Evolutionary conservation across 1,140 invertebrate genomes (phyloP).

Genomic region (Parasteatoda tepidariorum): DNA sequence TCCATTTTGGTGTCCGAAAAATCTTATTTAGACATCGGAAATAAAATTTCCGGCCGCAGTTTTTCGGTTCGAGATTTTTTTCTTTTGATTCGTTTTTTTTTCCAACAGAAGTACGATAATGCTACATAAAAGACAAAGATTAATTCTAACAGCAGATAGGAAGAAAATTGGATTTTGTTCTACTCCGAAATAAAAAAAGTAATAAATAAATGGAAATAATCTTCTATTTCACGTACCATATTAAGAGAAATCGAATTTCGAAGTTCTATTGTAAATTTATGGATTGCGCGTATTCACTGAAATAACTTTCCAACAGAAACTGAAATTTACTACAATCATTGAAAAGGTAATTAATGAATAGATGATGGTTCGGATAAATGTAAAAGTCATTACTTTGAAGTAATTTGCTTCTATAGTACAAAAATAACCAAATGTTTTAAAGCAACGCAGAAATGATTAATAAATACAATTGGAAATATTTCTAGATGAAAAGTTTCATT

Average conservation of each 20-base stretch:
- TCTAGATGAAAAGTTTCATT: too few relatives aligned
- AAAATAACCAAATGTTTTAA: too few relatives aligned
- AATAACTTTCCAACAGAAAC: not conserved
- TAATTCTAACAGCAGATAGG: not conserved
- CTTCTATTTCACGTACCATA: not conserved
- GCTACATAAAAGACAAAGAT: not conserved
- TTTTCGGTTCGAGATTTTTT: not conserved
- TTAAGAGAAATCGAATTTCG: not conserved
- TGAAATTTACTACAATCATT: too few relatives aligned
- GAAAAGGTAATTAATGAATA: not conserved
- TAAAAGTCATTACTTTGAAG: too few relatives aligned
- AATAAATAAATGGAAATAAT: not conserved
- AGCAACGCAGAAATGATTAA: too few relatives aligned
- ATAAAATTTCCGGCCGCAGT: conserved; percentile 10
- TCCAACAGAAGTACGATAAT: not conserved
- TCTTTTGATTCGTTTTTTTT: not conserved
- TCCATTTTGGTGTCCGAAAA: not conserved
- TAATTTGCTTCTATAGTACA: too few relatives aligned
- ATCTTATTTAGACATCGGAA: conserved; percentile 6
- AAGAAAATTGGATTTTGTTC: not conserved
- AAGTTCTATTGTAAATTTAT: not conserved
- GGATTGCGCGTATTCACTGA: not conserved
- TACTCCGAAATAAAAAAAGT: not conserved
- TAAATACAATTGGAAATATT: too few relatives aligned
- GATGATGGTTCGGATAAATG: too few relatives aligned